Conservation (phyloP, 2,113 vertebrate species). For the Xenotilapia flavipinnis region DNA sequence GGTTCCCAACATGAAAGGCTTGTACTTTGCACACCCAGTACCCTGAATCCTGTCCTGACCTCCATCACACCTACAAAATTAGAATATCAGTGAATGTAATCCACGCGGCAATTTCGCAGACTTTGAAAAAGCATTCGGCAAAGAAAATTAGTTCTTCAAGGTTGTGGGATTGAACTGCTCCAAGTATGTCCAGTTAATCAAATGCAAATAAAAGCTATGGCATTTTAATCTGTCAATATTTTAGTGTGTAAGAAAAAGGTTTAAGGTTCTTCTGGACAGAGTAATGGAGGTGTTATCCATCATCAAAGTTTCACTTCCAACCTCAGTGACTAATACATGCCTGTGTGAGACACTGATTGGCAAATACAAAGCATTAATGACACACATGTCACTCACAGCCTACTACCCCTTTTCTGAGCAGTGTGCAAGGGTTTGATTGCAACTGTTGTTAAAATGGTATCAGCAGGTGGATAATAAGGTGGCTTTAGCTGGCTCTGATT, state of each 20-base stretch:
- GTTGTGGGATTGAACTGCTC: neutral
- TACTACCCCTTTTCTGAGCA: neutral
- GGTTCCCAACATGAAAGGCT: neutral
- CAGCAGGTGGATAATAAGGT: neutral
- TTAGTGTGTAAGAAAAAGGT: neutral
- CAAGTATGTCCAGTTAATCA: neutral
- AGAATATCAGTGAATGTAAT: neutral
- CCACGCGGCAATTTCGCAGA: neutral
- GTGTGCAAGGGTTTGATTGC: conserved; percentile 7
- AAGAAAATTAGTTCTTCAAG: neutral
- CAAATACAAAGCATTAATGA: conserved; percentile 14
- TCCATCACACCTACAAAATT: neutral
- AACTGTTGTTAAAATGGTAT: conserved; percentile 2
- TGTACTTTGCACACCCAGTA: neutral
- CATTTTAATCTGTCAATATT: neutral
- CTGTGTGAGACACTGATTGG: neutral
- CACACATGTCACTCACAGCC: neutral
- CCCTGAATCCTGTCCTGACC: neutral
- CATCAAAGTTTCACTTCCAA: neutral
- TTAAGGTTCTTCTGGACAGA: neutral
- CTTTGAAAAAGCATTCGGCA: neutral
- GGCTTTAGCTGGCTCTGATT: neutral
- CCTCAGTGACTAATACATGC: neutral
- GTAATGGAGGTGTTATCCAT: conserved; percentile 11
- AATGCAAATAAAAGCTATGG: neutral